Percentiles rank a stretch among this genome's conserved stretches.
Conservation (phyloP, 2,888 invertebrate genomes). For the Furcula furcula region DNA sequence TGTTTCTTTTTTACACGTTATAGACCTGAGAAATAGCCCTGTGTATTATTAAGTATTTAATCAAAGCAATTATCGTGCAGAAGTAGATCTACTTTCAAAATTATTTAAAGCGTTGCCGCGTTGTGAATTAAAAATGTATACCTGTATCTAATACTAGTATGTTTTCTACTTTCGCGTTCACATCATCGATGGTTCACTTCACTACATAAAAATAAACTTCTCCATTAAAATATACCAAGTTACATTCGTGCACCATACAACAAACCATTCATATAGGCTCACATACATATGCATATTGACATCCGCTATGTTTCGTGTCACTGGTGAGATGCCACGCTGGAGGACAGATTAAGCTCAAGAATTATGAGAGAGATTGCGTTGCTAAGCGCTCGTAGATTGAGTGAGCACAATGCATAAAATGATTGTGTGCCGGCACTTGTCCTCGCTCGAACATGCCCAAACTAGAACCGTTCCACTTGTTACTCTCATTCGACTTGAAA, state of each 20-base stretch:
- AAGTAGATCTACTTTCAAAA: too few relatives aligned
- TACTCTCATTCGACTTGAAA: slow-evolving; percentile 55
- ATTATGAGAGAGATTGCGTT: slow-evolving; percentile 29
- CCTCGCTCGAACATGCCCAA: slow-evolving; percentile 25
- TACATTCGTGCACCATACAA: too few relatives aligned
- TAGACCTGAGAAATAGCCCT: slow-evolving; percentile 32
- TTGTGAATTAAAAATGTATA: too few relatives aligned
- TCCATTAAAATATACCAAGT: too few relatives aligned
- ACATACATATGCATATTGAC: too few relatives aligned
- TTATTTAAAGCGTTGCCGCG: too few relatives aligned
- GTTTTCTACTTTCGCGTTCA: too few relatives aligned
- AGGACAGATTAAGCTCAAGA: slow-evolving; percentile 24
- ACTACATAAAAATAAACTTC: too few relatives aligned
- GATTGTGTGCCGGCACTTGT: slow-evolving; percentile 29
- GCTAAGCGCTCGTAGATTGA: slow-evolving; percentile 31
- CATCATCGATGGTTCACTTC: too few relatives aligned
- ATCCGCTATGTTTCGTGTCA: slow-evolving; percentile 9
- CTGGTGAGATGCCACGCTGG: slow-evolving; percentile 19
- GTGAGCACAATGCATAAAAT: slow-evolving; percentile 35
- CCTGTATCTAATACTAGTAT: too few relatives aligned
- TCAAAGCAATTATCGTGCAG: slow-evolving; percentile 25
- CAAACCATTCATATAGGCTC: too few relatives aligned
- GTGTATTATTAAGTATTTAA: too few relatives aligned
- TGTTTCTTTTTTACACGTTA: slow-evolving; percentile 37
- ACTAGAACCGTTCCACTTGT: slow-evolving; percentile 46